Evolutionary conservation across 1,140 invertebrate genomes (phyloP).

Genomic region (Eurytemora carolleeae): DNA sequence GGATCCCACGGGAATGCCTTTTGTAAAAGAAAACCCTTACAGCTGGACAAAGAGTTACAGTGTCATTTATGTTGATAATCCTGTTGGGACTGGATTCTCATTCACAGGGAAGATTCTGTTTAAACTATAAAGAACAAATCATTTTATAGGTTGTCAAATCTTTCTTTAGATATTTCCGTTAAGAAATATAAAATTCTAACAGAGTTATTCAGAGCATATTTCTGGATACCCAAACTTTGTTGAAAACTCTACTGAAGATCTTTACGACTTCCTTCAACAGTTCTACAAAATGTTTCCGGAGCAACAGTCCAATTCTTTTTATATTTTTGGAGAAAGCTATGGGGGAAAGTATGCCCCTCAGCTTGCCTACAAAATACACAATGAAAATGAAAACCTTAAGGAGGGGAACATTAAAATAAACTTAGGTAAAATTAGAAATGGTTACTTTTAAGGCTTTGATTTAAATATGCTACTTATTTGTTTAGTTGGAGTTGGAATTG

Average conservation of each 20-base stretch:
- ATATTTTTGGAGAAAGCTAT: not conserved
- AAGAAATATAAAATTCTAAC: too few relatives aligned
- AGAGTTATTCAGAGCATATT: too few relatives aligned
- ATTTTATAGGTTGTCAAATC: too few relatives aligned
- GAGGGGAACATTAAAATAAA: not conserved
- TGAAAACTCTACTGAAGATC: not conserved
- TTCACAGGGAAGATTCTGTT: not conserved
- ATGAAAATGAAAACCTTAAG: not conserved
- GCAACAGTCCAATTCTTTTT: not conserved
- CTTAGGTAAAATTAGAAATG: not conserved
- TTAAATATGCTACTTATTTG: not conserved
- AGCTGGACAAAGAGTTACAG: not conserved
- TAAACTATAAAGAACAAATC: not conserved
- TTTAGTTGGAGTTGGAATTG: not conserved
- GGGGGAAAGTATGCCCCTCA: not conserved
- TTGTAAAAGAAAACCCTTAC: not conserved
- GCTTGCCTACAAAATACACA: not conserved
- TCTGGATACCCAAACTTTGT: not conserved
- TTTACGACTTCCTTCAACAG: not conserved
- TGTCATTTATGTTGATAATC: not conserved
- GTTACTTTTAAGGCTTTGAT: not conserved
- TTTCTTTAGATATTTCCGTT: too few relatives aligned
- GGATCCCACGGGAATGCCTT: not conserved
- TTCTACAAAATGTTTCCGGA: not conserved
- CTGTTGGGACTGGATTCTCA: not conserved